Conservation (phyloP, 2,888 invertebrate species). For the Lobophora halterata region DNA sequence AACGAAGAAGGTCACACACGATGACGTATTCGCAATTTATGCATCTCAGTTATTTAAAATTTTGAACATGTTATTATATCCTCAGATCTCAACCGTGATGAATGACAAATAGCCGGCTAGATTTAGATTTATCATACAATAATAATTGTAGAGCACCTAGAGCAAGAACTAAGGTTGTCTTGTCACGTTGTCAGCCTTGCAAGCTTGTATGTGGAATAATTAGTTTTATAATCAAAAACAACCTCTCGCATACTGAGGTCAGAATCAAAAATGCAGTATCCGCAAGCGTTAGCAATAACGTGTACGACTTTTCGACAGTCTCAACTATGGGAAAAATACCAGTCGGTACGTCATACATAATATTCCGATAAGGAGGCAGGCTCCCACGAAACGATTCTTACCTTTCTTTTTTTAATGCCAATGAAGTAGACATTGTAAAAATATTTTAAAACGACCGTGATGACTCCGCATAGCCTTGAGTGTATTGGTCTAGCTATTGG, state of each 20-base stretch:
- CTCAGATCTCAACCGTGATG: constrained; percentile 18
- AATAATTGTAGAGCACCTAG: constrained; percentile 8
- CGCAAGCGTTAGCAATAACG: constrained; percentile 13
- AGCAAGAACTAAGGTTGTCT: constrained; percentile 4
- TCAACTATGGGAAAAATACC: constrained; percentile 26
- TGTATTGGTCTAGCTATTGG: constrained; percentile 11
- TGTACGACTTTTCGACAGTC: constrained; percentile 18
- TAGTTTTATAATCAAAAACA: not conserved
- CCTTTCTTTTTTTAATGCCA: constrained; percentile 23
- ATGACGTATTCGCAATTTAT: constrained; percentile 12
- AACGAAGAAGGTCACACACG: not conserved
- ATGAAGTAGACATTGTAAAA: constrained; percentile 11
- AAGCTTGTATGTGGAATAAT: constrained; percentile 8
- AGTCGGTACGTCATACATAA: constrained; percentile 21
- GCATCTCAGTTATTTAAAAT: constrained; percentile 7
- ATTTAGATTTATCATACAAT: constrained; percentile 13
- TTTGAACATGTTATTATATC: constrained; percentile 15
- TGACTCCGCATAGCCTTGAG: constrained; percentile 12
- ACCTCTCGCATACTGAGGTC: constrained; percentile 13
- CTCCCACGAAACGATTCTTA: constrained; percentile 24
- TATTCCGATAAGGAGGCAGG: constrained; percentile 23
- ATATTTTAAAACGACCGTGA: constrained; percentile 5
- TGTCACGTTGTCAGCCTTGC: constrained; percentile 12
- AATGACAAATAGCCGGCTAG: constrained; percentile 17
- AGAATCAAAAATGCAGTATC: constrained; percentile 14